A percentile compares a stretch with the other conserved stretches of the same genome.
phyloP scores from a whole-genome alignment of 2,797 vertebrate genomes.

The Champsocephalus esox region DNA sequence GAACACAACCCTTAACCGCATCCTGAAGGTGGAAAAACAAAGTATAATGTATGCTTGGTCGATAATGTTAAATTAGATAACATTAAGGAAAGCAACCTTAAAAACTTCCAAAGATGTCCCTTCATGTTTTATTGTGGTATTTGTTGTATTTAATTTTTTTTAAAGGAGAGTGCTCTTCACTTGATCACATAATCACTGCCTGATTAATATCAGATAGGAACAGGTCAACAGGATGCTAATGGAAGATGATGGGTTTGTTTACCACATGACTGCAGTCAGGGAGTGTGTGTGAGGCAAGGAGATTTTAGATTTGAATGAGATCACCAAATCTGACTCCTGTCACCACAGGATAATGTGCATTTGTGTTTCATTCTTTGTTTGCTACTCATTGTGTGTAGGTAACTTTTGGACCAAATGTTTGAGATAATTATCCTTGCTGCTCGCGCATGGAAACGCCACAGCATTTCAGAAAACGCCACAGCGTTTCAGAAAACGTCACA shows the following conservation, averaged over 20 bases:
- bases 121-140: background rate
- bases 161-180: constrained; percentile 28
- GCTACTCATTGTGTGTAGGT: background rate
- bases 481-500: too few relatives aligned
- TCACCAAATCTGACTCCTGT: background rate
- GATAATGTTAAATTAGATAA: constrained; percentile 11
- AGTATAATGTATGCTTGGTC: background rate
- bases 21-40: constrained; percentile 6
- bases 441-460: background rate
- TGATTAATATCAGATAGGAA: constrained; percentile 64
- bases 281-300: background rate
- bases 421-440: constrained; percentile 35
- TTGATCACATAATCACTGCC: constrained; percentile 56
- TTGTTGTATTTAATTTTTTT: background rate
- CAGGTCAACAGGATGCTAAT: constrained; percentile 71
- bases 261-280: constrained; percentile 6
- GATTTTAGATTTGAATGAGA: constrained; percentile 7
- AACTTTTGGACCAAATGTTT: constrained; percentile 37
- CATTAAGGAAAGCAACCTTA: constrained; percentile 24
- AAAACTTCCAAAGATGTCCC: constrained; percentile 3
- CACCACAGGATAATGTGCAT: constrained; percentile 3
- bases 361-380: background rate
- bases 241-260: constrained; percentile 62
- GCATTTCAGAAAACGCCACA: too few relatives aligned
- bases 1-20: background rate